Evolutionary conservation across 2,888 invertebrate species (phyloP).

Genomic region (Drosophila hawaiiensis): DNA sequence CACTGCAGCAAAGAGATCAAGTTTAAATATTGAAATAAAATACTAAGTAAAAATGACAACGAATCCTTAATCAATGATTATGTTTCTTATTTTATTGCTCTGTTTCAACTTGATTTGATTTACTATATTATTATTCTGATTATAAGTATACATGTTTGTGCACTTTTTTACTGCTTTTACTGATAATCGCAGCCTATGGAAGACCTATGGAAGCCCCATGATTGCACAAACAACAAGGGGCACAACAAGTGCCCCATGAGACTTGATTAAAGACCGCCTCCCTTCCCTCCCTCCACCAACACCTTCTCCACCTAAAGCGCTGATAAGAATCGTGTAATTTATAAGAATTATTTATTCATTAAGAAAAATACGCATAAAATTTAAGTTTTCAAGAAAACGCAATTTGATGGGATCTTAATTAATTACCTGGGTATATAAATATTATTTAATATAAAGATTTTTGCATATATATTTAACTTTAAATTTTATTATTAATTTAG

Average conservation of each 20-base stretch:
- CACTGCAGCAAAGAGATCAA: not conserved
- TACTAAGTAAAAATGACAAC: not conserved
- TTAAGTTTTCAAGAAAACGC: not conserved
- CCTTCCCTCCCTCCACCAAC: not conserved
- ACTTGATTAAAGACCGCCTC: slow-evolving; percentile 6
- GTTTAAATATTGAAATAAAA: not conserved
- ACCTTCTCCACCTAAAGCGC: not conserved
- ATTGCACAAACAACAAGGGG: slow-evolving; percentile 22
- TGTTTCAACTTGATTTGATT: slow-evolving; percentile 15
- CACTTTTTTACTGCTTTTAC: slow-evolving; percentile 20
- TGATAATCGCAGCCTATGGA: slow-evolving; percentile 40
- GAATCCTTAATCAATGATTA: not conserved
- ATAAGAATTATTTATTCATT: not conserved
- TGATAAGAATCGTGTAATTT: slow-evolving; percentile 24
- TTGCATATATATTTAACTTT: not conserved
- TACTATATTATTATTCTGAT: slow-evolving; percentile 25
- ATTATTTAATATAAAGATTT: not conserved
- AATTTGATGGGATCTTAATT: not conserved
- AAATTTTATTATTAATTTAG: too few species aligned
- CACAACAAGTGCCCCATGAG: slow-evolving; percentile 21
- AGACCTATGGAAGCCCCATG: slow-evolving; percentile 4
- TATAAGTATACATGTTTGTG: slow-evolving; percentile 27
- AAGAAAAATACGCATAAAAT: not conserved
- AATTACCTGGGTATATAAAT: not conserved
- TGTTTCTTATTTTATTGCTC: not conserved